Evolutionary conservation across 2,888 invertebrate genomes (phyloP).

Genomic region (Synergus japonicus): DNA sequence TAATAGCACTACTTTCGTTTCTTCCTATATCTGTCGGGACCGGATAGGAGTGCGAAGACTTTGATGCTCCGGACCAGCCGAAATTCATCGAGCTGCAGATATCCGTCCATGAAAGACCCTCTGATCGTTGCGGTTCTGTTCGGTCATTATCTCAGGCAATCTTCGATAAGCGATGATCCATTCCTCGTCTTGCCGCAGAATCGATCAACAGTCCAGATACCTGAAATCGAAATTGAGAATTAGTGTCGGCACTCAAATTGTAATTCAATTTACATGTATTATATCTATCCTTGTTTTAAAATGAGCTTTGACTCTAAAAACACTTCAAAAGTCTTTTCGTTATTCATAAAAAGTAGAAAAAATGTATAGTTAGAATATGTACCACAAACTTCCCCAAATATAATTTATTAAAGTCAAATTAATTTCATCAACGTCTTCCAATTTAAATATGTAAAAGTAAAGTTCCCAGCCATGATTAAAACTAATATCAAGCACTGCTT

Average conservation of each 20-base stretch:
- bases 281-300: background rate
- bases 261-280: constrained; percentile 11
- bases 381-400: background rate
- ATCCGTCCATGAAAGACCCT: constrained; percentile 38
- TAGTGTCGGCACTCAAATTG: constrained; percentile 14
- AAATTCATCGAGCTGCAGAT: constrained; percentile 40
- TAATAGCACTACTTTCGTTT: constrained; percentile 25
- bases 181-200: constrained; percentile 35
- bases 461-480: background rate
- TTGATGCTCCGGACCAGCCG: constrained; percentile 31
- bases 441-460: background rate
- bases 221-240: constrained; percentile 41
- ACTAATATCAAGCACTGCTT: background rate
- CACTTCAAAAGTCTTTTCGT: background rate
- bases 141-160: constrained; percentile 40
- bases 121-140: constrained; percentile 40
- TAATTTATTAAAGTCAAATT: background rate
- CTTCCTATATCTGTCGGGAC: constrained; percentile 25
- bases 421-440: background rate
- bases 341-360: too few species aligned
- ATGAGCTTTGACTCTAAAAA: background rate
- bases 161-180: constrained; percentile 41
- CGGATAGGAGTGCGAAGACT: constrained; percentile 33
- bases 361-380: background rate
- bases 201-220: constrained; percentile 40